Conservation (phyloP, 2,113 vertebrate species). For the Fulmarus glacialis region DNA sequence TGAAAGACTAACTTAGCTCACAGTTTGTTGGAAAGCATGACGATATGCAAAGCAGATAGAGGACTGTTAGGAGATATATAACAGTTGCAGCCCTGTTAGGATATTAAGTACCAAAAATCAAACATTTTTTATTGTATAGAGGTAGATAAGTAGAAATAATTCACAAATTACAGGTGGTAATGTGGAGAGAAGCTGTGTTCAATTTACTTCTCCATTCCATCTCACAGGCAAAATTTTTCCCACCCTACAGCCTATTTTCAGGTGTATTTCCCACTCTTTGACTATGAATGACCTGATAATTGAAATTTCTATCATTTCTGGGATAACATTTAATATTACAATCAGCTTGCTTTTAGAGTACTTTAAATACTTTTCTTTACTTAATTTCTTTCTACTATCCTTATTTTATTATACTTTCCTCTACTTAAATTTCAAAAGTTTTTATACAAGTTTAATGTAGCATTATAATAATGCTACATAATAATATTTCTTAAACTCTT, state of each 20-base stretch:
- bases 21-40: background rate
- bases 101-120: background rate
- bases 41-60: accelerated
- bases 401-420: background rate
- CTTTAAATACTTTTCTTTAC: background rate
- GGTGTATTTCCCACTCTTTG: background rate
- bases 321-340: background rate
- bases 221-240: accelerated
- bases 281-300: background rate
- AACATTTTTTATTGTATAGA: background rate
- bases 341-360: background rate
- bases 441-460: background rate
- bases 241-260: background rate
- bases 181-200: background rate
- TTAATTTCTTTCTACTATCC: background rate
- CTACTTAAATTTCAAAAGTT: background rate
- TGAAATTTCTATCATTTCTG: background rate
- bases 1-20: background rate
- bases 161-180: background rate
- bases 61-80: background rate
- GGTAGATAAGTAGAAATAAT: background rate
- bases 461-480: background rate
- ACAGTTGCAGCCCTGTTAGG: background rate
- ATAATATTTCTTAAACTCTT: background rate
- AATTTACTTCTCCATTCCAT: background rate